Base-by-base conservation (phyloP, 2,113 vertebrate species). In the Micronycteris hirsuta region DNA sequence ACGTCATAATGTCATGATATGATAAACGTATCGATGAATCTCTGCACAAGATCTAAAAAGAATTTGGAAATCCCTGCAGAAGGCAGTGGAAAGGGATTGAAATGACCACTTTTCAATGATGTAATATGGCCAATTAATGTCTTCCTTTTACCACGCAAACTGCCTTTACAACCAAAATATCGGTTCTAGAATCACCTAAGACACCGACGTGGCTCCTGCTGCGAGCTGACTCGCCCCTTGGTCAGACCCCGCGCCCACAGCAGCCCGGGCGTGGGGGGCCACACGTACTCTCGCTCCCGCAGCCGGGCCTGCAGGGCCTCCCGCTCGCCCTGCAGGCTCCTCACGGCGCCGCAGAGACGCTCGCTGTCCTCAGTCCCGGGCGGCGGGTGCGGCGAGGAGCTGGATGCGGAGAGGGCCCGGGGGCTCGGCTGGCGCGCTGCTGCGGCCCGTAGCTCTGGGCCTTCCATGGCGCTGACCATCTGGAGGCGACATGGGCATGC, bases 211-310 rank as follows among this genome's bases (percentile, higher is more conserved):
- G 70, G 2, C 2, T 2, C 15, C 84, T 5, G 6, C 7, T 4
- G 10, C 0, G 41, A 10, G 43, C 33, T 4, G 36, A 63, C 49
- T 26, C 0, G 24, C 58, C 24, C 20, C 58, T 10, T 9, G 10
- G 58, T 3, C 56, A 3, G 56, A 24, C 20, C 22, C 56, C 3
- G 56, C 2, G 9, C 56, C 56, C 56, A 24, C 56, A 58, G 56
- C 56, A 56, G 54, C 54, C 54, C 2, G 20, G 20, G 52, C 5
- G 8, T 22, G 9, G 56, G 56, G 15, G 63, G 15, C 63, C 15
- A 0, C 5, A 83, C 99, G 97, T 97, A 99, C 99, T 99, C 98
- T 98, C 98, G 99, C 85, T 88, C 97, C 20, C 97, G 97, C 13
- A 99, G 97, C 15, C 95, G 98, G 43, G 96, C 93, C 58, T 98